Evolutionary conservation across 2,888 invertebrate species (phyloP), one percentile per base, ranked within the genome.

Genomic region (Ophion obscuratus): DNA sequence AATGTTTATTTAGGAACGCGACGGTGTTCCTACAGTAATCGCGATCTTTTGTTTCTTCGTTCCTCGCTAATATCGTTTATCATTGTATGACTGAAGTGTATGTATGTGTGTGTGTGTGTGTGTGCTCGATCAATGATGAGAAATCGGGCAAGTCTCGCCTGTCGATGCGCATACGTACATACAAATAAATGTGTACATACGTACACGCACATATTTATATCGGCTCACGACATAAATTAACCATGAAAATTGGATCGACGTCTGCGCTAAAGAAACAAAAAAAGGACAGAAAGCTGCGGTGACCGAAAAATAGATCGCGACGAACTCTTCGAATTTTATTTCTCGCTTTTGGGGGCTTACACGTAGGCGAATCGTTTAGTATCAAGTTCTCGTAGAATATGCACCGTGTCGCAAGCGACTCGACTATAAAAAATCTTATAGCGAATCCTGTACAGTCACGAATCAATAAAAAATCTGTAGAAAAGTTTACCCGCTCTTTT

Each of bases 391-490:
- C 47, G 14, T 53, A 24, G 40, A 14, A 27, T 27, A 53, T 53
- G 53, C 47, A 53, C 70, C 10, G 5, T 59, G 40, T 78, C 40
- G 24, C 59, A 53, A 47, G 47, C 59, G 40, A 53, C 75, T 77
- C 53, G 53, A 70, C 62, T 73, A 71, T 62, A 62, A 61, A 62
- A 70, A 82, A 70, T 74, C 82, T 53, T 68, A 70, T 68, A 59
- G 77, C 64, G 66, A 81, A 85, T 75, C 78, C 76, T 76, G 83
- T 83, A 75, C 76, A 84, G 75, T 85, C 77, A 81, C 76, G 68
- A 85, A 82, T 85, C 67, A 57, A 84, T 84, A 87, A 84, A 85
- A 81, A 53, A 40, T 83, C 79, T 27, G 81, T 86, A 86, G 77
- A 88, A 88, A 88, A 84, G 71, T 57, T 73, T 85, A 67, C 57